Conservation (phyloP, 1,140 invertebrate genomes). For the Catajapyx aquilonaris region DNA sequence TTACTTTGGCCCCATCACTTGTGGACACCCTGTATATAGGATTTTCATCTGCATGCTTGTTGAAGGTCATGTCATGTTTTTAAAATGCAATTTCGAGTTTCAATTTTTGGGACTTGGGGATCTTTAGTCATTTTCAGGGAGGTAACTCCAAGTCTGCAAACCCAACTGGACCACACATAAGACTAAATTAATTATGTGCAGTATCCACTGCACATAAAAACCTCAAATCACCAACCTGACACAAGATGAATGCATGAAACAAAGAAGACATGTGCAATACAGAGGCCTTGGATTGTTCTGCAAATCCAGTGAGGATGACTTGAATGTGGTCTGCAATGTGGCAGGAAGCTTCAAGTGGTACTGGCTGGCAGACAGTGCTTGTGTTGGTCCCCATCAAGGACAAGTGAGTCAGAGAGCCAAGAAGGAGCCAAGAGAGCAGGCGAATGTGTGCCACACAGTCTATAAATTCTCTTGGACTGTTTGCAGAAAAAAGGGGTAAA, state of each 20-base stretch:
- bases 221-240: constrained; percentile 30
- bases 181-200: no score
- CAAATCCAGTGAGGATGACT: constrained; percentile 84
- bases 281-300: constrained; percentile 78
- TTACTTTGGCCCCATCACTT: no score
- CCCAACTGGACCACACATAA: no score
- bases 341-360: constrained; percentile 86
- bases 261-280: constrained; percentile 81
- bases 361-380: constrained; percentile 45
- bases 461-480: constrained; percentile 73
- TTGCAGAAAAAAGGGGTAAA: constrained; percentile 4
- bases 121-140: no score
- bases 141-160: no score
- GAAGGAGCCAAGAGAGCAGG: constrained; percentile 80
- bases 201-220: not conserved
- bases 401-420: constrained; percentile 79
- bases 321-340: constrained; percentile 94
- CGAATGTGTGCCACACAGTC: constrained; percentile 91
- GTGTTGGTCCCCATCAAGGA: constrained; percentile 30
- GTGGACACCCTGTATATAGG: no score
- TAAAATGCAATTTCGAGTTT: no score
- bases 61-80: no score
- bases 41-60: not conserved
- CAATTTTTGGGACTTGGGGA: no score
- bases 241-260: constrained; percentile 60